These are phyloP conservation scores for Takifugu ocellatus DNA, from an alignment of 2,797 vertebrate genomes.

Conservation along the genomic window DNA sequence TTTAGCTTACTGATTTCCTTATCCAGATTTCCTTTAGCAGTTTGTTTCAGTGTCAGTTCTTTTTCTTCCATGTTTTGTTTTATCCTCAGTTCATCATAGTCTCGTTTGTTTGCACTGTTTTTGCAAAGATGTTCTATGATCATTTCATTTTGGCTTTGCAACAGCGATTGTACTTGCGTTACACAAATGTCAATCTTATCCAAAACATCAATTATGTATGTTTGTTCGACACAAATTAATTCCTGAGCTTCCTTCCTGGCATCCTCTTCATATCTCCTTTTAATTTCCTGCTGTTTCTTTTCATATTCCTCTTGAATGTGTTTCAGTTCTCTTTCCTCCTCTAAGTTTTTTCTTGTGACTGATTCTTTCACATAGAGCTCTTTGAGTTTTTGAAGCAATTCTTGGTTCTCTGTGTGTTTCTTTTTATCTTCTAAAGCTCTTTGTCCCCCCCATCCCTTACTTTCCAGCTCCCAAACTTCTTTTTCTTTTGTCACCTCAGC, in stretches of 20 bases:
- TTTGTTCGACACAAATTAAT: not conserved
- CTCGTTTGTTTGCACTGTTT: not conserved
- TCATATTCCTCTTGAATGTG: constrained; percentile 9
- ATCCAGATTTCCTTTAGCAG: not conserved
- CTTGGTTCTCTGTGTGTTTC: not conserved
- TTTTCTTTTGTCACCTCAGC: not conserved
- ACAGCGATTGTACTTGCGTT: constrained; percentile 14
- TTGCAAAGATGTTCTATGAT: not conserved
- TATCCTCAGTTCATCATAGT: not conserved
- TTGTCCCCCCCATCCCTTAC: constrained; percentile 15
- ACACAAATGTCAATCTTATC: constrained; percentile 7
- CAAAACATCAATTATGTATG: not conserved
- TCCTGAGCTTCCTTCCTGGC: constrained; percentile 29
- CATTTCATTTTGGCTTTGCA: not conserved
- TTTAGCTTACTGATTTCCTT: not conserved
- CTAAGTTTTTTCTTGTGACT: not conserved
- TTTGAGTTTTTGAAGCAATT: not conserved
- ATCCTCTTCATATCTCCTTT: constrained; percentile 5
- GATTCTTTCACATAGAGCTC: constrained; percentile 15
- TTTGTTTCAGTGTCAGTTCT: not conserved
- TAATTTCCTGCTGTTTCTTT: not conserved
- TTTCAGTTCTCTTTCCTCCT: not conserved
- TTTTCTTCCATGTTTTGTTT: constrained; percentile 9
- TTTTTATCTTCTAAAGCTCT: constrained; percentile 1
- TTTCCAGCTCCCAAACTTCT: constrained; percentile 19